Conservation (phyloP, 2,797 vertebrate genomes). For the Amblyraja radiata region DNA sequence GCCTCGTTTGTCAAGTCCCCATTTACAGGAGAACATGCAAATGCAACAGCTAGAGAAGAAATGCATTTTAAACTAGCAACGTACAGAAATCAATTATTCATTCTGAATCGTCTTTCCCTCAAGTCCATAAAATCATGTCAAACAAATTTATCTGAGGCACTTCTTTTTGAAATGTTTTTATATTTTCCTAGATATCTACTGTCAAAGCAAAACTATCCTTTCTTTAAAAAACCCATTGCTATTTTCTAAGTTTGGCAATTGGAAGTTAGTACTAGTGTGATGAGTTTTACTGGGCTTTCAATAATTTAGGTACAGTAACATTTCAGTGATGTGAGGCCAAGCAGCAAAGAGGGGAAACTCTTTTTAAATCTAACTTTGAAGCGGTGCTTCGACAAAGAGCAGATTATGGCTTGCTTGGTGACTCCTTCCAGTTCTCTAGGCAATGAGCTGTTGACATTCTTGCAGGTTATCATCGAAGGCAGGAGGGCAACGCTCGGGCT, state of each 20-base stretch:
- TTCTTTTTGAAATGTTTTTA: not conserved
- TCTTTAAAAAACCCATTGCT: not conserved
- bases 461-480: slow-evolving; percentile 79
- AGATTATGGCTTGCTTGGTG: slow-evolving; percentile 67
- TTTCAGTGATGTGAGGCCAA: slow-evolving; percentile 52
- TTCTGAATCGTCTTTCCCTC: slow-evolving; percentile 85
- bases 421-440: slow-evolving; percentile 66
- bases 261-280: not conserved
- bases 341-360: slow-evolving; percentile 52
- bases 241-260: not conserved
- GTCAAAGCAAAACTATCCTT: not conserved
- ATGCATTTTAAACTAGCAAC: slow-evolving; percentile 97
- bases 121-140: slow-evolving; percentile 53
- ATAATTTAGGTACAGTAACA: slow-evolving; percentile 37
- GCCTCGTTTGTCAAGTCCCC: slow-evolving; percentile 87
- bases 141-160: not conserved
- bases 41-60: slow-evolving; percentile 86
- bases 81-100: slow-evolving; percentile 94
- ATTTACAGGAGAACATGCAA: slow-evolving; percentile 86
- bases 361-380: slow-evolving; percentile 65
- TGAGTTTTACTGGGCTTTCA: not conserved
- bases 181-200: not conserved
- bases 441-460: slow-evolving; percentile 94
- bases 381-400: slow-evolving; percentile 65
- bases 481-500: slow-evolving; percentile 74